Base-by-base conservation (phyloP, 2,888 invertebrate genomes). In the Ariolimax columbianus region DNA sequence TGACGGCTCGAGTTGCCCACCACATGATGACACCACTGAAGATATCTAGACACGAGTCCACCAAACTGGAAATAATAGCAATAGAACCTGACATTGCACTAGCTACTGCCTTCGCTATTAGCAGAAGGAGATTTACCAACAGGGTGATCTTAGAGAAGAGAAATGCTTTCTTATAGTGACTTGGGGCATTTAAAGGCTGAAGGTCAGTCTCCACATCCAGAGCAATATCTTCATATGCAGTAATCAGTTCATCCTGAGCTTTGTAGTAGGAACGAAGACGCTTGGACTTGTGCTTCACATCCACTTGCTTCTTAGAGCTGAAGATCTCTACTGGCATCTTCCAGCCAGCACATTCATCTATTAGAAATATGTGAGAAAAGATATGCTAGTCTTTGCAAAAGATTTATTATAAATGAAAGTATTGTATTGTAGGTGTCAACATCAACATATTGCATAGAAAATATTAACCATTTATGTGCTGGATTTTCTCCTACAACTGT, bases 41-140 rank as follows among this genome's bases (percentile, higher is more conserved):
- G 40, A 95, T 92, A 88, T 95, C 95, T 9, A 95, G 94, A 23
- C 91, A 89, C 78, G 94, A 94, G 90, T 95, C 95, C 30, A 95
- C 94, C 79, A 95, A 91, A 73, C 94, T 94, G 23, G 95, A 95
- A 79, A 95, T 93, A 86, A 95, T 94, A 7, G 95, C 93, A 55
- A 95, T 92, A 9, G 95, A 95, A 6, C 94, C 94, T 19, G 95
- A 95, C 81, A 95, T 73, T 3, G 90, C 92, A 2, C 94, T 93
- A 11, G 95, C 95, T 23, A 93, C 91, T 17, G 90, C 87, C 89
- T 95, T 95, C n/a, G 92, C 93, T 0, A 93, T 84, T 87, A 95
- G 89, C 38, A 95, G 89, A 1, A 77, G 47, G 30, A 85, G 40
- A 55, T 85, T 85, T 30, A 85, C 30, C 26, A 82, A 33, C 26